These are phyloP conservation scores for Valencia hispanica DNA, from an alignment of 2,797 vertebrate genomes.

Conservation along the genomic window DNA sequence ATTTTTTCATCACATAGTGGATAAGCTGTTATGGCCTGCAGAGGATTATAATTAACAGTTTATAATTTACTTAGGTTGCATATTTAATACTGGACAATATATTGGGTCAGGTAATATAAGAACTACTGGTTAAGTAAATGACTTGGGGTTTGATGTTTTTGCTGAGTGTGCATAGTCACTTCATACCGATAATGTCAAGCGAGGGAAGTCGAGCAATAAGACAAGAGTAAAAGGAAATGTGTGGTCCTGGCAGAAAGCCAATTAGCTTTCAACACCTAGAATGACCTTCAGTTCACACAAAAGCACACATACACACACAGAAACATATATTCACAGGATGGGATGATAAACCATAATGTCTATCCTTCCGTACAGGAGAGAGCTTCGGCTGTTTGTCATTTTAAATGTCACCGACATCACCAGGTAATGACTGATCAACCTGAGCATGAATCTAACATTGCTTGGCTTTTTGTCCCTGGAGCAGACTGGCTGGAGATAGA, in stretches of 20 bases:
- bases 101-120: neutral
- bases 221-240: slow-evolving; percentile 51
- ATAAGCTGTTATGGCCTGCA: slow-evolving; percentile 4
- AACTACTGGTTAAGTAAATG: neutral
- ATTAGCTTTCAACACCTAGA: slow-evolving; percentile 71
- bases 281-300: slow-evolving; percentile 73
- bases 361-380: slow-evolving; percentile 69
- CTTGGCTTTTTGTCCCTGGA: slow-evolving; percentile 43
- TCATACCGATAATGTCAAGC: slow-evolving; percentile 49
- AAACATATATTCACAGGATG: slow-evolving; percentile 65
- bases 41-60: slow-evolving; percentile 15
- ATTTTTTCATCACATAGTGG: slow-evolving; percentile 15
- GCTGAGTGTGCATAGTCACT: slow-evolving; percentile 37
- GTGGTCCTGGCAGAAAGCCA: slow-evolving; percentile 61
- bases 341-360: slow-evolving; percentile 74
- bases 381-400: slow-evolving; percentile 65
- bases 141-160: slow-evolving; percentile 17
- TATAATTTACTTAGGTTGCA: slow-evolving; percentile 13
- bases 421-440: slow-evolving; percentile 67
- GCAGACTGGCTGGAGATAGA: slow-evolving; percentile 14
- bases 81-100: slow-evolving; percentile 3
- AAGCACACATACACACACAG: slow-evolving; percentile 22
- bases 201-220: slow-evolving; percentile 36
- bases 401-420: slow-evolving; percentile 78
- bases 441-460: slow-evolving; percentile 21